Conservation (phyloP, 64 coral and sea anemone genomes). For the Platygyra sinensis region DNA sequence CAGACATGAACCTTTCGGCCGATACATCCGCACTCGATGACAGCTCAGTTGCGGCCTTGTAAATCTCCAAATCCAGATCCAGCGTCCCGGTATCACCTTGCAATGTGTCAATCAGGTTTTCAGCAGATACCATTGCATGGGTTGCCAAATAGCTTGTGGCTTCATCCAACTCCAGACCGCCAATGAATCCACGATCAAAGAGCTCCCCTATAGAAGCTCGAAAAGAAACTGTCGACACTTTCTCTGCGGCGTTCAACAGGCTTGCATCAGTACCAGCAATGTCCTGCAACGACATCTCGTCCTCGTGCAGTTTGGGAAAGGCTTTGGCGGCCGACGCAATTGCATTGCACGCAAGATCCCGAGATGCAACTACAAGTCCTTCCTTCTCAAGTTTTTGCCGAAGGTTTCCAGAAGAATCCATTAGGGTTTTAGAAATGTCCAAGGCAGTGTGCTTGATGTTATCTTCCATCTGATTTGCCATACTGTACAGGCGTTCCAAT, state of each 20-base stretch:
- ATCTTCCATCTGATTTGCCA: constrained; percentile 49
- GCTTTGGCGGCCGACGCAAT: constrained; percentile 55
- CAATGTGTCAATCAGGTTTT: constrained; percentile 39
- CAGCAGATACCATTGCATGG: constrained; percentile 74
- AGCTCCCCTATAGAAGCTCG: constrained; percentile 18
- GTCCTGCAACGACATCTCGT: not conserved
- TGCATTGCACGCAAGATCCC: constrained; percentile 47
- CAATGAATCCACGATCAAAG: constrained; percentile 35
- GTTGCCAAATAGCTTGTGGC: constrained; percentile 57
- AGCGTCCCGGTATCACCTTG: not conserved
- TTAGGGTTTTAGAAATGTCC: constrained; percentile 17
- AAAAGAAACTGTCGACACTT: constrained; percentile 24
- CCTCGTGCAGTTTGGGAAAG: constrained; percentile 37
- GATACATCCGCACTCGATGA: constrained; percentile 22
- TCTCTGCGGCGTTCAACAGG: not conserved
- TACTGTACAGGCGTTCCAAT: constrained; percentile 42
- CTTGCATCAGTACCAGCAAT: not conserved
- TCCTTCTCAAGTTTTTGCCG: not conserved
- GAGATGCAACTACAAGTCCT: constrained; percentile 2
- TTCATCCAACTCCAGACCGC: constrained; percentile 9
- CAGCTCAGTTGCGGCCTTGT: constrained; percentile 41
- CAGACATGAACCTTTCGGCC: constrained; percentile 44
- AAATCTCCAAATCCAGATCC: constrained; percentile 31
- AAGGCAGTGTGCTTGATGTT: constrained; percentile 16
- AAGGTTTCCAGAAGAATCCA: constrained; percentile 36